Percentiles rank a stretch among this genome's conserved stretches.
Evolutionary conservation across 2,113 vertebrate genomes (phyloP).

Genomic region (Prolemur simus): DNA sequence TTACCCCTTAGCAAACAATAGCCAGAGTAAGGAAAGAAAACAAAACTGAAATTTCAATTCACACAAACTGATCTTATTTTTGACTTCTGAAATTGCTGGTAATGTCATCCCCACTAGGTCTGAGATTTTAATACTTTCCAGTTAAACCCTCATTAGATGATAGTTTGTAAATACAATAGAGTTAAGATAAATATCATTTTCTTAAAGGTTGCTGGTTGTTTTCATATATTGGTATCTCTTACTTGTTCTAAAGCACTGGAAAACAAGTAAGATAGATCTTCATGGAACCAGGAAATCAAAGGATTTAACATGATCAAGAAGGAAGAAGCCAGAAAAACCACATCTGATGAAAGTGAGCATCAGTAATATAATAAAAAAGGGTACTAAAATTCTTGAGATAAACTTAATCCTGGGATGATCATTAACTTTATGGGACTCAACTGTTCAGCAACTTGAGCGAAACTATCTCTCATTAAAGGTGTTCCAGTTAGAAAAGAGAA

Average conservation of each 20-base stretch:
- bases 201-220: not conserved
- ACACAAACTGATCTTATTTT: slow-evolving; percentile 18
- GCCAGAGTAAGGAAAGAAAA: not conserved
- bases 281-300: not conserved
- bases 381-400: not conserved
- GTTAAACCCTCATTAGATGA: not conserved
- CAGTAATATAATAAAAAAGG: slow-evolving; percentile 22
- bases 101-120: not conserved
- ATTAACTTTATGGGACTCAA: not conserved
- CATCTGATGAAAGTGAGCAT: not conserved
- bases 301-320: not conserved
- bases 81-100: not conserved
- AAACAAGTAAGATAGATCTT: not conserved
- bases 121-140: not conserved
- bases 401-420: not conserved
- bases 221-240: not conserved
- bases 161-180: not conserved
- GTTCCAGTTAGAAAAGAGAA: not conserved
- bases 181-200: not conserved
- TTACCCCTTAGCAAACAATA: not conserved
- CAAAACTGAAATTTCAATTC: not conserved
- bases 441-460: not conserved
- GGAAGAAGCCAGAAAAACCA: not conserved
- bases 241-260: not conserved
- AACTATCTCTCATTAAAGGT: not conserved